phyloP scores from a whole-genome alignment of 2,888 invertebrate species.

The Disparrhopalites patrizii region DNA sequence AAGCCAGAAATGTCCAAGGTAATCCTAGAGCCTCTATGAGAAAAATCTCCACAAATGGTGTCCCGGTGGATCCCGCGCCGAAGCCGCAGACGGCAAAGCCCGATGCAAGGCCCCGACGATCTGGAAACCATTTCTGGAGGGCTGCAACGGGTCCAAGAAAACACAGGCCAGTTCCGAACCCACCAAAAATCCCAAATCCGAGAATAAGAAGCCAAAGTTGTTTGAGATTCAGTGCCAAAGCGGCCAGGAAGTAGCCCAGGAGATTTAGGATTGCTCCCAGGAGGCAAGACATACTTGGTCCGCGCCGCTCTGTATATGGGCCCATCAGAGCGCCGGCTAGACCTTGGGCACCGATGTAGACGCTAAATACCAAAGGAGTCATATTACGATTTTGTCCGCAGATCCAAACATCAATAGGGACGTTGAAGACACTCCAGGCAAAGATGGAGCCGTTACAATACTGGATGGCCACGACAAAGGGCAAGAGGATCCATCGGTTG shows the following conservation, averaged over 20 bases:
- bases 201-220: slow-evolving; percentile 35
- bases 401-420: slow-evolving; percentile 40
- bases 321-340: slow-evolving; percentile 39
- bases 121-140: slow-evolving; percentile 46
- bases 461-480: slow-evolving; percentile 41
- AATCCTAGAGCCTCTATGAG: slow-evolving; percentile 32
- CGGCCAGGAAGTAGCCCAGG: slow-evolving; percentile 19
- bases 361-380: slow-evolving; percentile 44
- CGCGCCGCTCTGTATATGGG: slow-evolving; percentile 43
- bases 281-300: slow-evolving; percentile 33
- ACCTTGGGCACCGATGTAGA: slow-evolving; percentile 41
- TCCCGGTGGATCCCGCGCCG: slow-evolving; percentile 43
- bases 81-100: slow-evolving; percentile 45
- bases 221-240: slow-evolving; percentile 11
- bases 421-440: slow-evolving; percentile 46
- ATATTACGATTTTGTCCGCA: slow-evolving; percentile 33
- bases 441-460: slow-evolving; percentile 44
- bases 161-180: slow-evolving; percentile 36
- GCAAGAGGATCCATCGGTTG: slow-evolving; percentile 40
- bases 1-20: slow-evolving; percentile 38
- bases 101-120: slow-evolving; percentile 38
- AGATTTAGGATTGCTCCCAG: slow-evolving; percentile 11
- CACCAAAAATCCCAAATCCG: slow-evolving; percentile 36
- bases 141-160: slow-evolving; percentile 44
- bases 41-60: slow-evolving; percentile 38